These are phyloP conservation scores for Sus cebifrons DNA, from an alignment of 2,797 vertebrate genomes.

Conservation along the genomic window DNA sequence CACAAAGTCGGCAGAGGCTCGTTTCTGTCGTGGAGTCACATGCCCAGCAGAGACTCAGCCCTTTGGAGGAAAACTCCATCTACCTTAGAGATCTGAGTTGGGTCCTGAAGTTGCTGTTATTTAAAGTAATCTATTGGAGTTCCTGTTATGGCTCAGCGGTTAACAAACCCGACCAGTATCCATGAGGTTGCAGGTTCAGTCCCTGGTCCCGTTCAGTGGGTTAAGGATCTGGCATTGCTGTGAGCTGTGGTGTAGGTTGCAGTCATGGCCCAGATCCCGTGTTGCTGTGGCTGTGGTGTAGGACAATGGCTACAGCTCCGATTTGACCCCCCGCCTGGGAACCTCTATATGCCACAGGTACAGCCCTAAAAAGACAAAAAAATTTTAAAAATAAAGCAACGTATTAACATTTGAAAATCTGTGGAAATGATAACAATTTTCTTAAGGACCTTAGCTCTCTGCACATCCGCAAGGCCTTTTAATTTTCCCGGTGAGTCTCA, in stretches of 20 bases:
- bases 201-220: too few relatives aligned
- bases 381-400: neutral
- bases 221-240: too few relatives aligned
- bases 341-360: too few relatives aligned
- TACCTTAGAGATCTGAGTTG: neutral
- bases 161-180: too few relatives aligned
- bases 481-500: slow-evolving; percentile 30
- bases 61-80: neutral
- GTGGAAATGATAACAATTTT: slow-evolving; percentile 3
- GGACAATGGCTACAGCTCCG: too few relatives aligned
- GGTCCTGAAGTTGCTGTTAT: neutral
- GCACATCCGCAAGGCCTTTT: slow-evolving; percentile 25
- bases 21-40: neutral
- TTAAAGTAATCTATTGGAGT: neutral
- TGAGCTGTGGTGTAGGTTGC: too few relatives aligned
- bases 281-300: too few relatives aligned
- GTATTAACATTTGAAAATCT: neutral
- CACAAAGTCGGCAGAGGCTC: neutral
- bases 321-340: too few relatives aligned
- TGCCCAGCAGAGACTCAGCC: neutral
- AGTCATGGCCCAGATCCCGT: too few relatives aligned
- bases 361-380: too few relatives aligned
- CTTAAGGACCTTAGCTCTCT: slow-evolving; percentile 18
- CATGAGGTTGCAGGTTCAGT: too few relatives aligned
- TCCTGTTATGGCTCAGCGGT: too few relatives aligned